A percentile compares a stretch with the other conserved stretches of the same genome.
phyloP scores from a whole-genome alignment of 2,113 vertebrate species.

The Anseranas semipalmata region DNA sequence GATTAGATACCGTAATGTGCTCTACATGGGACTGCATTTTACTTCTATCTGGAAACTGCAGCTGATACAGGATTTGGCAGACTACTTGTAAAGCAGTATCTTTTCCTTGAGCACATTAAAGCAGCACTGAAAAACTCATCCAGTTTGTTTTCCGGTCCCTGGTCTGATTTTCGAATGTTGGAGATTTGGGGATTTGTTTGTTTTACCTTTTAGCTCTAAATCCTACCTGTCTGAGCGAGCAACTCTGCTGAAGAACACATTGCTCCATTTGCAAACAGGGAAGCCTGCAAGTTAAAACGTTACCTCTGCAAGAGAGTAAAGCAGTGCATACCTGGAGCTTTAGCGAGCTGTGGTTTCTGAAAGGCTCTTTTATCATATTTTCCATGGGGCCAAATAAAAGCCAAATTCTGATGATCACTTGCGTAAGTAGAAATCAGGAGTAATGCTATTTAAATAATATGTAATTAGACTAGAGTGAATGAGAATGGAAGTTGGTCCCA shows the following conservation, averaged over 20 bases:
- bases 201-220: not conserved
- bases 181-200: not conserved
- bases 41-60: conserved; percentile 56
- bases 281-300: not conserved
- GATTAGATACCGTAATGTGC: conserved; percentile 59
- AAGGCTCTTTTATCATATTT: not conserved
- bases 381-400: conserved; percentile 34
- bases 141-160: not conserved
- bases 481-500: conserved; percentile 60
- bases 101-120: conserved; percentile 8
- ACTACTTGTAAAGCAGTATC: conserved; percentile 24
- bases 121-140: not conserved
- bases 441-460: conserved; percentile 56
- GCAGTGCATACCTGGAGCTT: not conserved
- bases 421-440: conserved; percentile 25
- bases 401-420: conserved; percentile 24
- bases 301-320: not conserved
- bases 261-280: not conserved
- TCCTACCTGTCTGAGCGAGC: not conserved
- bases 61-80: conserved; percentile 45
- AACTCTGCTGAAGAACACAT: not conserved
- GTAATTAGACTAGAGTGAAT: conserved; percentile 45
- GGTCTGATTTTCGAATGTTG: not conserved
- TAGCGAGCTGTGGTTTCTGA: not conserved
- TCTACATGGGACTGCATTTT: conserved; percentile 44